Evolutionary conservation across 2,797 vertebrate species (phyloP).

Genomic region (Diglossa cyanea): DNA sequence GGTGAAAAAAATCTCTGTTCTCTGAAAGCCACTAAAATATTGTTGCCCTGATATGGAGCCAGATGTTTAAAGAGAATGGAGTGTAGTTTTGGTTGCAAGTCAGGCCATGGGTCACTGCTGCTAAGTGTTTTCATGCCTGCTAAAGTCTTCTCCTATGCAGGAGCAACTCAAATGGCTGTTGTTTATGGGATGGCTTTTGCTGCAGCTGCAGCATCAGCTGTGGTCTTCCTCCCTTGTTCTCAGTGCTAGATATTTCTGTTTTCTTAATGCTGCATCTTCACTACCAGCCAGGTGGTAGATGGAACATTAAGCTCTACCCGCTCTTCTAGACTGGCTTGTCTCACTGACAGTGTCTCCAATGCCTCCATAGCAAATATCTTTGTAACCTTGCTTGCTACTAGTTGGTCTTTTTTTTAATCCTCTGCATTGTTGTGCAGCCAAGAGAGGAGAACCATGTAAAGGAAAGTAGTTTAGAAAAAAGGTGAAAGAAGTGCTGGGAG

Average conservation of each 20-base stretch:
- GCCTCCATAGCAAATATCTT: neutral
- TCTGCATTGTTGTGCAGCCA: neutral
- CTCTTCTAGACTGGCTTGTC: neutral
- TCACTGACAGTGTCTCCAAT: neutral
- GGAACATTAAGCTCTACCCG: neutral
- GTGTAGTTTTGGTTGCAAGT: neutral
- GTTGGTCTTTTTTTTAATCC: neutral
- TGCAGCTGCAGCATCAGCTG: neutral
- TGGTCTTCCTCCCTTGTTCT: neutral
- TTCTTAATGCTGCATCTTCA: neutral
- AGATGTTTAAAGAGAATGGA: neutral
- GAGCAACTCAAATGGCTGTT: accelerated
- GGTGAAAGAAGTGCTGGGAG: neutral
- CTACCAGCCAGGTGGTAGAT: neutral
- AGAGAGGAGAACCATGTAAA: neutral
- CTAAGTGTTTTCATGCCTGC: neutral
- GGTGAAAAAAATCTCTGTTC: neutral
- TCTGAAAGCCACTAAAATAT: neutral
- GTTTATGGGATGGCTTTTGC: neutral
- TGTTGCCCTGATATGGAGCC: neutral
- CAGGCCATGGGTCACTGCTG: neutral
- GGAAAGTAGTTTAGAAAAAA: neutral
- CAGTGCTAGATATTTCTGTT: neutral
- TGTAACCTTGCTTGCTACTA: neutral
- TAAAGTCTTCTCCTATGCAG: neutral